phyloP scores from a whole-genome alignment of 2,113 vertebrate species.

The Hyperopisus bebe region DNA sequence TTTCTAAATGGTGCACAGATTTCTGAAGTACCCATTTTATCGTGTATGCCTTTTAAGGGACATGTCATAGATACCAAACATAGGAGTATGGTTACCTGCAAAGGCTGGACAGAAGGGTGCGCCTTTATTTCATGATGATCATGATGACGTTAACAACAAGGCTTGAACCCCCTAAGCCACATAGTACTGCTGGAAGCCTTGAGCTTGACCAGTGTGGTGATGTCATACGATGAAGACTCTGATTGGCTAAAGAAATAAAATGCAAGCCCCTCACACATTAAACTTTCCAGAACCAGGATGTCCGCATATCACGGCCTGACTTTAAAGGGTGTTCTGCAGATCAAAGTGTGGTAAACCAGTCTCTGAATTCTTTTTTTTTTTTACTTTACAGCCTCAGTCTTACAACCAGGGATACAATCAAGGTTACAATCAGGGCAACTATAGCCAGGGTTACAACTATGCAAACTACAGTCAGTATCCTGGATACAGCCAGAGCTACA shows the following conservation, averaged over 20 bases:
- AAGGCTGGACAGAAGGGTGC: background rate
- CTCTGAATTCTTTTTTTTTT: too few relatives aligned
- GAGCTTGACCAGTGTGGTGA: background rate
- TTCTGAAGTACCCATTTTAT: background rate
- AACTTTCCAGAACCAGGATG: background rate
- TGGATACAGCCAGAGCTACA: conserved; percentile 74
- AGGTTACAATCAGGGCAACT: conserved; percentile 64
- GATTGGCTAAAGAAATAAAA: background rate
- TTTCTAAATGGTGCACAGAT: background rate
- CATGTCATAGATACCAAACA: background rate
- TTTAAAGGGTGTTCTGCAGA: background rate
- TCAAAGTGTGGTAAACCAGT: background rate
- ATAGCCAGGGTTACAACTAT: conserved; percentile 74
- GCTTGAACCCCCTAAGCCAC: background rate
- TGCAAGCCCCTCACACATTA: background rate
- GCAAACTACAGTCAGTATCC: conserved; percentile 74
- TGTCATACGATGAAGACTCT: background rate
- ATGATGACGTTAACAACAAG: background rate
- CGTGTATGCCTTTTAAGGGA: background rate
- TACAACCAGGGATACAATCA: conserved; percentile 37
- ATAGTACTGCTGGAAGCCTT: background rate
- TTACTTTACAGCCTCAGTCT: conserved; percentile 35
- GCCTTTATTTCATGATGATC: background rate
- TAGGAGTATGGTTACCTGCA: background rate
- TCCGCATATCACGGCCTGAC: background rate